A percentile compares a stretch with the other conserved stretches of the same genome.
Evolutionary conservation across 2,113 vertebrate species (phyloP).

Genomic region (Nyctibius bracteatus): DNA sequence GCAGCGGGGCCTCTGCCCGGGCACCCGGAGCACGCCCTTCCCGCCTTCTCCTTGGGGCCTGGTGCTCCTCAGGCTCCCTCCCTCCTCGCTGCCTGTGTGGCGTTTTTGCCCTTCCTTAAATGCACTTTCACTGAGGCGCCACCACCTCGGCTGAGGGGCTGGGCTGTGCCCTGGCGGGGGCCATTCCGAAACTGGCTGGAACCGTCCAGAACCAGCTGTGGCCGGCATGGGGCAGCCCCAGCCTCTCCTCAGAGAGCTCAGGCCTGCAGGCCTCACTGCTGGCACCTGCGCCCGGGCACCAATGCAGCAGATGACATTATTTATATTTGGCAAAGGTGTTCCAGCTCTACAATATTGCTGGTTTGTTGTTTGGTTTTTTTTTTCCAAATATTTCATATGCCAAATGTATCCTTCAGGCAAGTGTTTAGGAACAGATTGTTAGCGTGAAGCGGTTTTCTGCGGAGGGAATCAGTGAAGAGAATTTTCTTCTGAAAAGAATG

Average conservation of each 20-base stretch:
- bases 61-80: background rate
- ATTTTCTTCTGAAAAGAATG: slow-evolving; percentile 4
- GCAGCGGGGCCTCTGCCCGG: fast-evolving
- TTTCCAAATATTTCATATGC: background rate
- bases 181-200: no score
- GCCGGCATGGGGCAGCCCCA: fast-evolving
- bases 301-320: background rate
- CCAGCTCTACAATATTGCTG: background rate
- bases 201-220: fast-evolving
- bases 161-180: background rate
- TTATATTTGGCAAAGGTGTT: background rate
- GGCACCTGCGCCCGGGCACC: fast-evolving
- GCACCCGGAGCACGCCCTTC: fast-evolving
- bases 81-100: fast-evolving
- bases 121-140: fast-evolving
- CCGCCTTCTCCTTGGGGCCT: fast-evolving
- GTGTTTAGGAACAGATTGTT: slow-evolving; percentile 27
- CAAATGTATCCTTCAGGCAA: background rate
- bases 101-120: background rate
- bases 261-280: background rate
- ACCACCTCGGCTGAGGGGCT: fast-evolving
- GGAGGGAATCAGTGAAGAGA: background rate
- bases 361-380: background rate
- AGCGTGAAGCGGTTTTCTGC: background rate
- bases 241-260: background rate